A percentile compares a stretch with the other conserved stretches of the same genome.
phyloP scores from a whole-genome alignment of 2,797 vertebrate species.

The Cygnus olor region DNA sequence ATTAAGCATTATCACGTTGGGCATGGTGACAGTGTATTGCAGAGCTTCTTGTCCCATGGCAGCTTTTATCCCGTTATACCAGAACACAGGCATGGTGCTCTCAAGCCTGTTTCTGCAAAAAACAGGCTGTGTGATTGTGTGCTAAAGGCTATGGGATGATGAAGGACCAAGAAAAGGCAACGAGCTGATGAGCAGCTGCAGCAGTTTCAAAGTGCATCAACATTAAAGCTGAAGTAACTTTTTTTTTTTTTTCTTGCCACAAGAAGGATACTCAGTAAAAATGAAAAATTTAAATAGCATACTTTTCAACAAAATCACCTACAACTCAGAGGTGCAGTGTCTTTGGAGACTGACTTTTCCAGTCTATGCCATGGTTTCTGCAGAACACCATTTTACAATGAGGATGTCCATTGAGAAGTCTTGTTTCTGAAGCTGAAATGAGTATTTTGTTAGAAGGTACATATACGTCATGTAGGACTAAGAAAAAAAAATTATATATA shows the following conservation, averaged over 20 bases:
- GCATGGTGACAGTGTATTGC: not conserved
- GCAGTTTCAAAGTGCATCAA: not conserved
- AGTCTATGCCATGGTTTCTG: not conserved
- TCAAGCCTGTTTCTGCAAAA: not conserved
- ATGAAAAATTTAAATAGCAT: not conserved
- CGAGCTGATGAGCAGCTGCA: not conserved
- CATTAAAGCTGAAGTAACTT: not conserved
- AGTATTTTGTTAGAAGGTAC: not conserved
- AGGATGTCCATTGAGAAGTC: not conserved
- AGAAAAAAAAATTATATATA: not conserved
- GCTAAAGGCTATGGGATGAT: not conserved
- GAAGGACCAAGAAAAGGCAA: not conserved
- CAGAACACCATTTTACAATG: not conserved
- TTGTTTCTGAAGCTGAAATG: not conserved
- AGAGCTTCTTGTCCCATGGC: not conserved
- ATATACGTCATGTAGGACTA: not conserved
- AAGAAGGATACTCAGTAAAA: not conserved
- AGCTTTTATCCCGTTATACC: not conserved
- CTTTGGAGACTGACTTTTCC: not conserved
- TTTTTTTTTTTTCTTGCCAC: not conserved
- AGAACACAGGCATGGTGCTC: not conserved
- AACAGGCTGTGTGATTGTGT: not conserved
- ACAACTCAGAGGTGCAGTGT: not conserved
- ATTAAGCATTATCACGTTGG: accelerated
- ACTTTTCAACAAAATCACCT: not conserved